phyloP scores from a whole-genome alignment of 2,888 invertebrate genomes.

The Congeria kusceri region DNA sequence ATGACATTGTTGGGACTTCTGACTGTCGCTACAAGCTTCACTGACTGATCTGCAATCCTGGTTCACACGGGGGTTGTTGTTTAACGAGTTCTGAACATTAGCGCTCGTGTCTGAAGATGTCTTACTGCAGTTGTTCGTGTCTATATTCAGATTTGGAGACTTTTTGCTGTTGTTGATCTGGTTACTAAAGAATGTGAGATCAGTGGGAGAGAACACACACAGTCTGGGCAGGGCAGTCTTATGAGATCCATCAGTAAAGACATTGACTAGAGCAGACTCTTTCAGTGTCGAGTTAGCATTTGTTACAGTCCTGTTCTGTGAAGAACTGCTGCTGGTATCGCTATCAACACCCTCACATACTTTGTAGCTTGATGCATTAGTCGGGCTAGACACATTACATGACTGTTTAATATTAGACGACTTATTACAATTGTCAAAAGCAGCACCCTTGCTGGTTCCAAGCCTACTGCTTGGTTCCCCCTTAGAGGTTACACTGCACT shows the following conservation, averaged over 20 bases:
- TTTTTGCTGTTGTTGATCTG: slow-evolving; percentile 9
- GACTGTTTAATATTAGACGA: no score
- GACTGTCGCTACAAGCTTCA: no score
- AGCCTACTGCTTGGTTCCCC: neutral
- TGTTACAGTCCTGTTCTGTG: slow-evolving; percentile 50
- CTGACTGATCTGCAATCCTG: no score
- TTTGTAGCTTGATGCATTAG: no score
- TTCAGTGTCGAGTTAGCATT: slow-evolving; percentile 4
- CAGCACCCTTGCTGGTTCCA: no score
- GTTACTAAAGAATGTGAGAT: slow-evolving; percentile 43
- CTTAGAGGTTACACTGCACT: slow-evolving; percentile 10
- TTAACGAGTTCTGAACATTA: neutral
- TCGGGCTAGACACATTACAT: no score
- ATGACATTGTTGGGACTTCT: no score
- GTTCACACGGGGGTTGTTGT: no score
- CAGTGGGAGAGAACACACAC: slow-evolving; percentile 21
- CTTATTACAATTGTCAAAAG: no score
- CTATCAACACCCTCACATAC: neutral
- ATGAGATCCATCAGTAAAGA: no score
- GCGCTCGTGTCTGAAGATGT: slow-evolving; percentile 1
- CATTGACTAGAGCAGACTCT: no score
- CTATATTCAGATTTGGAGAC: neutral
- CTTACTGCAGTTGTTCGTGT: slow-evolving; percentile 26
- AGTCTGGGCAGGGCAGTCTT: no score
- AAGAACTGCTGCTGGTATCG: slow-evolving; percentile 17